A percentile compares a stretch with the other conserved stretches of the same genome.
phyloP scores from a whole-genome alignment of 2,888 invertebrate species.

The Drosophila robusta region DNA sequence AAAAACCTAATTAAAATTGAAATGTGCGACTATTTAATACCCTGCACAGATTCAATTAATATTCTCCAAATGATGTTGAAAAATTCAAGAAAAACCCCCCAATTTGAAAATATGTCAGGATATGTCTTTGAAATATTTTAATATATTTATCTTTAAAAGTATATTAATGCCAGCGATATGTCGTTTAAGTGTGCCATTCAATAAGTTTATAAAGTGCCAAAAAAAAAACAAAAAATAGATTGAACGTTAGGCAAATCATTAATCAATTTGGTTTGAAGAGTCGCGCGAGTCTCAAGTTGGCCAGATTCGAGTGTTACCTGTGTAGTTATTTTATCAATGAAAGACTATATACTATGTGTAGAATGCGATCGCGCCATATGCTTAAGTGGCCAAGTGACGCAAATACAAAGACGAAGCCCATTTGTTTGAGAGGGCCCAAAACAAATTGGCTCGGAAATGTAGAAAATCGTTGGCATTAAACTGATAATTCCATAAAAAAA shows the following conservation, averaged over 20 bases:
- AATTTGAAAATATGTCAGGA: too few species aligned
- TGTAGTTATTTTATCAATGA: slow-evolving; percentile 39
- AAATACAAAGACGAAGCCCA: too few species aligned
- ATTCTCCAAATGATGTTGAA: too few species aligned
- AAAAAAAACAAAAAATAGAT: neutral
- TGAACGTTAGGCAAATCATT: neutral
- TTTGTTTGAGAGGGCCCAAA: neutral
- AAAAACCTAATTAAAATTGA: neutral
- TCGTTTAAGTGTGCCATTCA: too few species aligned
- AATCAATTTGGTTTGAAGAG: slow-evolving; percentile 9
- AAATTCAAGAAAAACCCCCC: too few species aligned
- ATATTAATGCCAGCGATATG: neutral
- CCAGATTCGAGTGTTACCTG: slow-evolving; percentile 8
- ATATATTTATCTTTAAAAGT: neutral
- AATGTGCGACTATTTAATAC: neutral
- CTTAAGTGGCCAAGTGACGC: too few species aligned
- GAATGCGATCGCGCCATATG: slow-evolving; percentile 21
- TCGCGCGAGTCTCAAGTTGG: neutral
- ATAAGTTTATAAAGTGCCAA: neutral
- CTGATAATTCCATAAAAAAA: slow-evolving; percentile 31
- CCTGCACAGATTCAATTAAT: neutral
- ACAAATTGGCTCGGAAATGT: slow-evolving; percentile 11
- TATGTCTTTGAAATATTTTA: too few species aligned
- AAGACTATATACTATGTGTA: slow-evolving; percentile 4
- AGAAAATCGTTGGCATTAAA: slow-evolving; percentile 6